Evolutionary conservation across 1,140 invertebrate genomes (phyloP).

Genomic region (Contarinia nasturtii): DNA sequence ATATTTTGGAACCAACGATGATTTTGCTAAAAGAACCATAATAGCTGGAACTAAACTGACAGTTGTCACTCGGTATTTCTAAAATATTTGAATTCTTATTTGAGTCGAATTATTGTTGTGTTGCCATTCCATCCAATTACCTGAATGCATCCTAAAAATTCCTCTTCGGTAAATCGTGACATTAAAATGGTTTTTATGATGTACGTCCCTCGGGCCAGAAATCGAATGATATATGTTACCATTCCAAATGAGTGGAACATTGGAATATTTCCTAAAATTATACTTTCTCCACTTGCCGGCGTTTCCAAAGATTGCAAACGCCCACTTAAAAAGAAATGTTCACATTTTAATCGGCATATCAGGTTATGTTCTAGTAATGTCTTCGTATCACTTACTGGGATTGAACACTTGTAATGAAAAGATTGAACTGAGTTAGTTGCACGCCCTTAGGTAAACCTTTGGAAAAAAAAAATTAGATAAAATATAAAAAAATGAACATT

Average conservation of each 20-base stretch:
- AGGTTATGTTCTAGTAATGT: constrained; percentile 3
- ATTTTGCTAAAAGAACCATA: constrained; percentile 32
- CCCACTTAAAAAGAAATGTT: neutral
- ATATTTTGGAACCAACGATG: constrained; percentile 23
- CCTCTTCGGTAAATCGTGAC: constrained; percentile 35
- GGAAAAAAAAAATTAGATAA: too few relatives aligned
- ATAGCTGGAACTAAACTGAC: constrained; percentile 33
- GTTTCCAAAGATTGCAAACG: too few relatives aligned
- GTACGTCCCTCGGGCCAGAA: too few relatives aligned
- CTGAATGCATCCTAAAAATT: constrained; percentile 32
- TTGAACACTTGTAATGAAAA: constrained; percentile 19
- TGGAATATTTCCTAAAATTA: constrained; percentile 17
- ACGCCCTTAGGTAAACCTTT: constrained; percentile 59
- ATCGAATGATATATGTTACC: constrained; percentile 9
- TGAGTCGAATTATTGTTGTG: neutral
- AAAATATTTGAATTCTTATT: constrained; percentile 12
- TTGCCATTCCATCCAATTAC: constrained; percentile 13
- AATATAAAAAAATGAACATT: too few relatives aligned
- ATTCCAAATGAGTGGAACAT: constrained; percentile 28
- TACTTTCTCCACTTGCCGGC: constrained; percentile 3
- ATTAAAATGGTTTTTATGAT: constrained; percentile 26
- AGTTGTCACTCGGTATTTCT: constrained; percentile 32
- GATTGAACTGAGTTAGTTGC: constrained; percentile 45
- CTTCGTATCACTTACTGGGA: constrained; percentile 8
- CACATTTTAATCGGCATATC: neutral